Percentiles rank a stretch among this genome's conserved stretches.
These are phyloP conservation scores for Cremastinae sp. DNA, from an alignment of 2,888 invertebrate species.

Conservation along the genomic window DNA sequence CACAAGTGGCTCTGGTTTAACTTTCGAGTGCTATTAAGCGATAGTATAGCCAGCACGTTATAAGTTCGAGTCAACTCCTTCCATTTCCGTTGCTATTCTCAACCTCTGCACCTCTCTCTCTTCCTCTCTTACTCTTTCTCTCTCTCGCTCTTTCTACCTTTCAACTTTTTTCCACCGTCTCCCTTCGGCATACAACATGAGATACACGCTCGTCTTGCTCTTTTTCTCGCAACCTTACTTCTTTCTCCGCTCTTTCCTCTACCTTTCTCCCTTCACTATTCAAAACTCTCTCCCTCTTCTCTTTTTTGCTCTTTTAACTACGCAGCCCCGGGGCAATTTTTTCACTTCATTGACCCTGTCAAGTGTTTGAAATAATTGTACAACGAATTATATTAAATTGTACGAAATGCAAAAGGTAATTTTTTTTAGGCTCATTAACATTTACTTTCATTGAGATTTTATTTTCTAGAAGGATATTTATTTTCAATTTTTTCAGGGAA, in stretches of 20 bases:
- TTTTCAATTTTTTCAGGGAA: too few species aligned
- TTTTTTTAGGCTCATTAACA: too few species aligned
- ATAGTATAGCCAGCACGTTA: slow-evolving; percentile 63
- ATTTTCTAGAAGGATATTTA: too few species aligned
- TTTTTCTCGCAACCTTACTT: slow-evolving; percentile 20
- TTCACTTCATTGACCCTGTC: slow-evolving; percentile 7
- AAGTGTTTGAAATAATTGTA: slow-evolving; percentile 10
- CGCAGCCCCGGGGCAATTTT: slow-evolving; percentile 2
- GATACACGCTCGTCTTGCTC: slow-evolving; percentile 32
- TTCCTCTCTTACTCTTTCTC: slow-evolving; percentile 37
- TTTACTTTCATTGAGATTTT: too few species aligned
- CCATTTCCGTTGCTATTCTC: slow-evolving; percentile 29
- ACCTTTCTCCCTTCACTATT: slow-evolving; percentile 20
- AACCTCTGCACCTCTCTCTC: slow-evolving; percentile 27
- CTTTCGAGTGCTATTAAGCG: slow-evolving; percentile 73
- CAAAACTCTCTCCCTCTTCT: slow-evolving; percentile 1
- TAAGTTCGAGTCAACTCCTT: slow-evolving; percentile 59
- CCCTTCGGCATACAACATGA: slow-evolving; percentile 7
- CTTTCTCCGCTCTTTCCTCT: slow-evolving; percentile 7
- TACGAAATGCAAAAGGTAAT: too few species aligned
- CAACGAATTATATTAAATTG: neutral
- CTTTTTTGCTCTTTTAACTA: slow-evolving; percentile 20
- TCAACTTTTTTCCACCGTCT: slow-evolving; percentile 25
- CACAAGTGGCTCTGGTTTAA: slow-evolving; percentile 73
- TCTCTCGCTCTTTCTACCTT: slow-evolving; percentile 38